Evolutionary conservation across 2,888 invertebrate genomes (phyloP).

Genomic region (Ochropacha duplaris): DNA sequence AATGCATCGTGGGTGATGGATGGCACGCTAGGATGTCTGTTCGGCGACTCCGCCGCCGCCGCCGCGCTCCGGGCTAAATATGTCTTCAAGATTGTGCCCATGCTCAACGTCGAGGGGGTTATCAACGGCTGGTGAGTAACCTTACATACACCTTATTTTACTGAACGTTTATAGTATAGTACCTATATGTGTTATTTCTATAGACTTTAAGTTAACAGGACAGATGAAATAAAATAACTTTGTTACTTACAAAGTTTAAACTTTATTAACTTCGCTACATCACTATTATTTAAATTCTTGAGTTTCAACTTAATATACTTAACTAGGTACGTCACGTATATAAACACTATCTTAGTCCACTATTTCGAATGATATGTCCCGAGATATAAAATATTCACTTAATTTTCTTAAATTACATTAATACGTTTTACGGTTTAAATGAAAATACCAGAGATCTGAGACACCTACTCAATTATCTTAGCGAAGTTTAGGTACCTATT

Average conservation of each 20-base stretch:
- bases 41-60: conserved; percentile 82
- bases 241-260: conserved; percentile 53
- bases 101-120: conserved; percentile 95
- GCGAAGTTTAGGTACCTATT: conserved; percentile 65
- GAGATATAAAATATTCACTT: conserved; percentile 52
- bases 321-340: conserved; percentile 77
- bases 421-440: conserved; percentile 71
- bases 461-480: conserved; percentile 61
- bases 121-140: conserved; percentile 90
- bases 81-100: conserved; percentile 93
- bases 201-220: too few species aligned
- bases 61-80: conserved; percentile 86
- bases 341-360: conserved; percentile 75
- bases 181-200: too few species aligned
- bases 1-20: conserved; percentile 96
- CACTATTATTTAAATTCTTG: conserved; percentile 78
- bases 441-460: conserved; percentile 76
- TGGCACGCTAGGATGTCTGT: conserved; percentile 87
- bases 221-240: conserved; percentile 40
- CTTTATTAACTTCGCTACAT: conserved; percentile 78
- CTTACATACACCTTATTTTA: background rate
- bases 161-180: too few species aligned
- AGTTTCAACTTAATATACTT: conserved; percentile 78
- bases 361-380: conserved; percentile 75
- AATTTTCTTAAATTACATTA: conserved; percentile 73